Conservation (phyloP, 2,113 vertebrate genomes). For the Plectropomus leopardus region DNA sequence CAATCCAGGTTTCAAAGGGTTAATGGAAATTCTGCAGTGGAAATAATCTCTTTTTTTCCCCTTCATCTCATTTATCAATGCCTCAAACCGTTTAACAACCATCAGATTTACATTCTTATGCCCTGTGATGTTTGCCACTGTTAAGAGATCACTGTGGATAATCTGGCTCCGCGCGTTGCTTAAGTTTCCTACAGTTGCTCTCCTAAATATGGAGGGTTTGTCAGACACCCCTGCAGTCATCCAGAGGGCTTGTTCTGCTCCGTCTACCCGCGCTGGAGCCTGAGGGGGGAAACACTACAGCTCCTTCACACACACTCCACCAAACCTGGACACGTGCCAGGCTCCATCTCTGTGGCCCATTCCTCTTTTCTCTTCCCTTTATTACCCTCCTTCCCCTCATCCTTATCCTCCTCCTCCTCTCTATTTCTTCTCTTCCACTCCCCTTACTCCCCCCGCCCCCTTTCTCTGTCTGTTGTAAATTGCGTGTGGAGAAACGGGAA, state of each 20-base stretch:
- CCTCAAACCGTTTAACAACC: background rate
- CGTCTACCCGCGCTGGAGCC: constrained; percentile 39
- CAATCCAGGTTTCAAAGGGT: too few species aligned
- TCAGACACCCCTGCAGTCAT: constrained; percentile 32
- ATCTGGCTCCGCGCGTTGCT: constrained; percentile 19
- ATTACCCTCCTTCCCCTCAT: constrained; percentile 13
- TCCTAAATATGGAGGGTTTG: constrained; percentile 48
- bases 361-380: constrained; percentile 27
- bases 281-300: constrained; percentile 26
- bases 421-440: constrained; percentile 7
- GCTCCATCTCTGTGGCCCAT: constrained; percentile 20
- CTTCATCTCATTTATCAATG: background rate
- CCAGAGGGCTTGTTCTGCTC: constrained; percentile 51
- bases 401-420: background rate
- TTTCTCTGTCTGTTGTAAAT: constrained; percentile 53
- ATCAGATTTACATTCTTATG: background rate
- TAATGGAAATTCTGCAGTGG: background rate
- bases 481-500: constrained; percentile 52
- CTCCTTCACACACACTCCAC: constrained; percentile 48
- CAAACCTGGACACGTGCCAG: constrained; percentile 49
- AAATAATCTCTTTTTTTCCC: background rate
- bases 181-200: constrained; percentile 39
- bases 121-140: constrained; percentile 1
- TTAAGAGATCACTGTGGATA: constrained; percentile 7
- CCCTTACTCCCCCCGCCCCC: background rate